Conservation (phyloP, 1,140 invertebrate species). For the Drosophila murphyi region DNA sequence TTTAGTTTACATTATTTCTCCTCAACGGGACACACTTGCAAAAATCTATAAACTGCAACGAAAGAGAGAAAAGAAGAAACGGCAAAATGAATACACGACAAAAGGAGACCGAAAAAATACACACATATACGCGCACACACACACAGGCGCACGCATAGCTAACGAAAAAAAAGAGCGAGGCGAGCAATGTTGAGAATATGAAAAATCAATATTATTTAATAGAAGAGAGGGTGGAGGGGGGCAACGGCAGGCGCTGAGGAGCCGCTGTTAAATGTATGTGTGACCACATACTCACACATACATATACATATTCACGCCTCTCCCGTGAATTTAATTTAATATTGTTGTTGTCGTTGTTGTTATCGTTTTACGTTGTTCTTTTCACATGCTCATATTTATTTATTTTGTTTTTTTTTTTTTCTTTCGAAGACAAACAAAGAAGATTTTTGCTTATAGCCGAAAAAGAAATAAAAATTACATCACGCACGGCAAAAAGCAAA, state of each 20-base stretch:
- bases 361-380: conserved; percentile 64
- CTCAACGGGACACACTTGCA: conserved; percentile 74
- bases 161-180: conserved; percentile 47
- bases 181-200: conserved; percentile 61
- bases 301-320: conserved; percentile 20
- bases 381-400: conserved; percentile 60
- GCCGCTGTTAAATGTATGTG: conserved; percentile 54
- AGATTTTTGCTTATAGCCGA: conserved; percentile 54
- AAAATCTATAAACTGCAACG: conserved; percentile 84
- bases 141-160: conserved; percentile 43
- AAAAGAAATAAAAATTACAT: conserved; percentile 58
- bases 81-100: conserved; percentile 70
- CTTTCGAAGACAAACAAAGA: conserved; percentile 64
- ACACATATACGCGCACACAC: conserved; percentile 29
- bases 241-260: conserved; percentile 11
- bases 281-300: conserved; percentile 47
- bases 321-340: conserved; percentile 68
- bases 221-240: conserved; percentile 40
- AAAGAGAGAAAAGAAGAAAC: conserved; percentile 55
- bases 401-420: conserved; percentile 61
- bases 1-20: conserved; percentile 81
- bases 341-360: conserved; percentile 76
- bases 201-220: conserved; percentile 83
- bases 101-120: conserved; percentile 67
- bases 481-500: conserved; percentile 43